These are phyloP conservation scores for Teleopsis dalmanni DNA, from an alignment of 1,140 invertebrate genomes.

Conservation along the genomic window DNA sequence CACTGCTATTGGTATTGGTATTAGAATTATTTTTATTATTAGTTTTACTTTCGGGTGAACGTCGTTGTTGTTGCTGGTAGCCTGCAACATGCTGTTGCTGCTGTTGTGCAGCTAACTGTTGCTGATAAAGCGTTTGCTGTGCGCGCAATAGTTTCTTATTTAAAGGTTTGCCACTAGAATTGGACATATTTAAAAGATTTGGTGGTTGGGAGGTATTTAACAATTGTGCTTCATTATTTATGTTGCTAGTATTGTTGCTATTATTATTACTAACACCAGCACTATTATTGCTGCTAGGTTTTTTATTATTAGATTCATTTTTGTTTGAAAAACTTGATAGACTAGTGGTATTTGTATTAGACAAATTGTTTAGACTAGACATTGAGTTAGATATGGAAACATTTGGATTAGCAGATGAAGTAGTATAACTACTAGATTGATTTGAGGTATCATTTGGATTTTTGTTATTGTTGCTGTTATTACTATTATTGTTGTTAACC, in stretches of 20 bases:
- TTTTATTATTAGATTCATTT: conserved; percentile 1
- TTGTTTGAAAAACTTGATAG: neutral
- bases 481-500: conserved; percentile 2
- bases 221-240: neutral
- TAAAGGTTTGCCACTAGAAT: conserved; percentile 21
- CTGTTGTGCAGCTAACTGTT: conserved; percentile 17
- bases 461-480: neutral
- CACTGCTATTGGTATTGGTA: conserved; percentile 8
- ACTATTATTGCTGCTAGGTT: neutral
- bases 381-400: neutral
- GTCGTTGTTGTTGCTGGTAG: conserved; percentile 4
- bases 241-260: neutral
- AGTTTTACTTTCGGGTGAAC: conserved; percentile 12
- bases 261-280: neutral
- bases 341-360: neutral
- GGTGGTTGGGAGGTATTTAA: neutral
- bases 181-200: too few relatives aligned
- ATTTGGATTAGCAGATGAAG: neutral
- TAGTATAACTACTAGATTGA: too few relatives aligned
- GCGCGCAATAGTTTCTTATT: conserved; percentile 42
- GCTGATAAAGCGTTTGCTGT: conserved; percentile 30
- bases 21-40: conserved; percentile 4
- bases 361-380: neutral
- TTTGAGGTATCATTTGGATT: too few relatives aligned
- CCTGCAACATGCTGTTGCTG: conserved; percentile 18